Evolutionary conservation across 1,140 invertebrate species (phyloP).

Genomic region (Trypoxylus dichotomus): DNA sequence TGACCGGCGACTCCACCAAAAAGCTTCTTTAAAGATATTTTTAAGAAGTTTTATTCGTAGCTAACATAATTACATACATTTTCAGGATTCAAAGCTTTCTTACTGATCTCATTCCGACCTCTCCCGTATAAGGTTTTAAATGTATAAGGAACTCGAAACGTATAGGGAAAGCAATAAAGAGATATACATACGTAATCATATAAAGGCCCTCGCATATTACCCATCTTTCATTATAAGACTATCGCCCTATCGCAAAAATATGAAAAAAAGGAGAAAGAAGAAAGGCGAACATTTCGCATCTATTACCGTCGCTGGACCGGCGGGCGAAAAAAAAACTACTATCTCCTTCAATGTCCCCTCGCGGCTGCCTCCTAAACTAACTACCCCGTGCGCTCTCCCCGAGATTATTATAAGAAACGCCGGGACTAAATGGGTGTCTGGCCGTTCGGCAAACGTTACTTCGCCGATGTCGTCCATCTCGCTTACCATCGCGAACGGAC

Average conservation of each 20-base stretch:
- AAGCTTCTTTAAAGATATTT: no score
- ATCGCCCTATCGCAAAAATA: conserved; percentile 13
- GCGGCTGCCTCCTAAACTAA: conserved; percentile 40
- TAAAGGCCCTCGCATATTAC: background rate
- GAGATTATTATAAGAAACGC: conserved; percentile 51
- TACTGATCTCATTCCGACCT: no score
- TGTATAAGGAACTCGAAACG: no score
- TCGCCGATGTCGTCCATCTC: background rate
- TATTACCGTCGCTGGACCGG: conserved; percentile 20
- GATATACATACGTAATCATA: background rate
- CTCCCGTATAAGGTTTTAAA: no score
- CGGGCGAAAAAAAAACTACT: conserved; percentile 24
- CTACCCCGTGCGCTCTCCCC: conserved; percentile 45
- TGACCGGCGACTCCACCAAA: no score
- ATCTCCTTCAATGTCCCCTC: conserved; percentile 27
- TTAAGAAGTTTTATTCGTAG: no score
- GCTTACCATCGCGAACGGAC: background rate
- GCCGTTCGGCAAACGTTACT: conserved; percentile 33
- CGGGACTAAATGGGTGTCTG: conserved; percentile 47
- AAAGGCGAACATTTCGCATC: conserved; percentile 16
- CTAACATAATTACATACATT: no score
- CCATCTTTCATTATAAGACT: conserved; percentile 10
- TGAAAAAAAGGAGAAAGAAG: background rate
- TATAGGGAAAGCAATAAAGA: background rate
- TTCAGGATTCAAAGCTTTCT: no score